Base-by-base conservation (phyloP, 53 echinoderm and acorn worm genomes). In the Luidia sarsii region DNA sequence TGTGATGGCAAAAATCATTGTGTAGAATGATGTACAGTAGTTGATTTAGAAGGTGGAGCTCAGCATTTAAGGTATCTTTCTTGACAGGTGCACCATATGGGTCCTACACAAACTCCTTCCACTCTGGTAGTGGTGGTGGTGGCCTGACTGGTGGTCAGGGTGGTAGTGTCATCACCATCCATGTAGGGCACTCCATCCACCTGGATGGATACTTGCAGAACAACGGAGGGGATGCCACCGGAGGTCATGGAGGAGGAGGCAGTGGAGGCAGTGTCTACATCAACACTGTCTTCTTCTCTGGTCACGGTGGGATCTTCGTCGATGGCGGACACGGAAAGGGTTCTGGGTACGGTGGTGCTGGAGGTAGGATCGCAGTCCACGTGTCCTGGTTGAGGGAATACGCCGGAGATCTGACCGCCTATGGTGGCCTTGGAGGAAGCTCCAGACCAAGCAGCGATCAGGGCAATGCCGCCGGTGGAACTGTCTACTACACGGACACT, bases 191-290 rank as follows among this genome's bases (percentile, higher is more conserved):
- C 69, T 79, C 88, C 20, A 55, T 94, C 18, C 94, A 94, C 31
- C 28, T 94, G 20, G 94, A 94, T 83, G 94, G 94, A 50, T 57
- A 56, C 67, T 48, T 94, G 29, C 67, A 79, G 34, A 91, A 77
- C 34, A 68, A 73, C 13, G 94, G 94, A 18, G 79, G 71, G 9
- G 85, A 88, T 83, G 91, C 91, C 14, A 85, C 30, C 14, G 83
- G 71, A 35, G 81, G 77, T 16, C 64, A 86, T 53, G 59, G 81
- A 29, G 94, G 94, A 28, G 94, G 94, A 28, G 94, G 94, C 29
- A 94, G 94, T 83, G 94, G 94, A 16, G 94, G 94, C 10, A 91
- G 94, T 67, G 73, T 94, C 3, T 94, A 83, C 82, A 83, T 94
- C 75, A 79, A 82, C 14, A 83, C 91, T 14, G 72, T 94, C 27